Percentiles rank a stretch among this genome's conserved stretches.
phyloP scores from a whole-genome alignment of 2,113 vertebrate genomes.

The Cygnus atratus region DNA sequence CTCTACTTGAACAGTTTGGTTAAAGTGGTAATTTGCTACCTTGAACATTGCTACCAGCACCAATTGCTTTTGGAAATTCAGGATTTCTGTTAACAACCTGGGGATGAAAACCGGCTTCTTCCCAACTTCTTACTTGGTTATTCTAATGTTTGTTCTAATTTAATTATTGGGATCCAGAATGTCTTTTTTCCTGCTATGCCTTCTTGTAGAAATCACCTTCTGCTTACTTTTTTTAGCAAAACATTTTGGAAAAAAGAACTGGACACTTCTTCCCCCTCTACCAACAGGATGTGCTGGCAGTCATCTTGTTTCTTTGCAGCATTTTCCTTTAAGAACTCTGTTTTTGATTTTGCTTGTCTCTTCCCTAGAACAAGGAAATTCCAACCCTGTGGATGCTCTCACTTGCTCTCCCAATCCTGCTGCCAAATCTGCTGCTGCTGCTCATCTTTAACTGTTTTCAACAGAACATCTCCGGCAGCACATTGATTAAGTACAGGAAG shows the following conservation, averaged over 20 bases:
- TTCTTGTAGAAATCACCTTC: not conserved
- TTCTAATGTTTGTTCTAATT: not conserved
- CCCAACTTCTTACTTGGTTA: not conserved
- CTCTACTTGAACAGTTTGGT: not conserved
- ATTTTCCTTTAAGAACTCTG: not conserved
- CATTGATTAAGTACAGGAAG: slow-evolving; percentile 57
- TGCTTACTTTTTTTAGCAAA: not conserved
- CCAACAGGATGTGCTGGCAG: not conserved
- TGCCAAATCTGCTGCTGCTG: slow-evolving; percentile 38
- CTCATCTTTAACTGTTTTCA: slow-evolving; percentile 51
- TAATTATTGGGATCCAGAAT: not conserved
- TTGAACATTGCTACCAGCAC: not conserved
- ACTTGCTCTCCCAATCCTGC: not conserved
- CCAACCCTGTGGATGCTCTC: not conserved
- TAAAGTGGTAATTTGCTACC: not conserved
- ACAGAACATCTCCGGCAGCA: slow-evolving; percentile 37
- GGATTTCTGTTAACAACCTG: not conserved
- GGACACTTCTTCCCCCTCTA: not conserved
- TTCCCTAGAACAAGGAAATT: not conserved
- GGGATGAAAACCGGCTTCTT: not conserved
- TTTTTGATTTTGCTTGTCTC: not conserved
- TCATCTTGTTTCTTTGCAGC: not conserved
- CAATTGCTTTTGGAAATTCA: not conserved
- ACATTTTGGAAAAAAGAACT: not conserved
- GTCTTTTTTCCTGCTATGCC: not conserved